Evolutionary conservation across 2,888 invertebrate species (phyloP), one percentile per base, ranked within the genome.

Genomic region (Leptopilina myrica): DNA sequence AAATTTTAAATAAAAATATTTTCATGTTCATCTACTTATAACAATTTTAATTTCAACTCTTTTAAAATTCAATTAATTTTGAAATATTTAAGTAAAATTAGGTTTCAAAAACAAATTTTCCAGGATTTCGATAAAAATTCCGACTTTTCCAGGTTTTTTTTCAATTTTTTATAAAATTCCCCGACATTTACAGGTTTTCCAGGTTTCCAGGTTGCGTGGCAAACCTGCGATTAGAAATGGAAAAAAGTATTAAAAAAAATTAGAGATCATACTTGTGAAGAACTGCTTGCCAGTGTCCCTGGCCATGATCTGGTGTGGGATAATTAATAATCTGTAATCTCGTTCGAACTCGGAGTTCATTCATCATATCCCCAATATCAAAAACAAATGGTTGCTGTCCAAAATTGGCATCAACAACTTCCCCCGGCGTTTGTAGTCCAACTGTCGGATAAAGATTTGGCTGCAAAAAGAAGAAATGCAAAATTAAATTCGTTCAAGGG

Each of bases 401-500:
- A 92, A 99, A 99, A 94, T 99, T 99, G 2, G 98, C 98, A 92
- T 99, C 98, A 77, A 99, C 97, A 84, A 98, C 96, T 93, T 99
- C 99, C 75, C 99, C 99, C 9, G 99, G 98, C 62, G 99, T 99
- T 93, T 99, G 99, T 80, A 99, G 94, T 0, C 99, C 99, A 83
- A 99, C 99, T 15, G 99, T 99, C 33, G 99, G 99, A 93, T 98
- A 99, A 81, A 99, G 93, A 93, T 98, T 97, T 81, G 97, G 95
- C 98, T 98, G 93, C 75, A 93, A 93, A 87, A 69, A 84, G 83
- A 84, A 83, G 20, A 14, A 78, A 69, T 64, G 12, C 33, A 59
- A 59, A 59, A n/a, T 33, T 33, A 33, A 33, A 33, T 5, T 33
- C 5, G 5, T 33, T 33, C 33, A 33, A 33, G 33, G 33, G 33